Conservation (phyloP, 2,888 invertebrate species). For the Petrolisthes manimaculis region DNA sequence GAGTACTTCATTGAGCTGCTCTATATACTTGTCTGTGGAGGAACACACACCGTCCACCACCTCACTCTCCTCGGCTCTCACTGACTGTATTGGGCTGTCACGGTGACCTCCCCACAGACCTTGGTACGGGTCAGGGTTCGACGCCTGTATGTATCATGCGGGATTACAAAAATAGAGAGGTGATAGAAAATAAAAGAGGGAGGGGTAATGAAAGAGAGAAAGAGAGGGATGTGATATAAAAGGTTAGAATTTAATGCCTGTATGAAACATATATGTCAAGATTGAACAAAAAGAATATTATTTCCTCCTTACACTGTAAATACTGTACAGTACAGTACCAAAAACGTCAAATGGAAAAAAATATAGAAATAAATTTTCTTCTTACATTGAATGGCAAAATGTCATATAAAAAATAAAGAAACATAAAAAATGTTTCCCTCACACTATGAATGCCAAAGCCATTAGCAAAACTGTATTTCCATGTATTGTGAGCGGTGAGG, state of each 20-base stretch:
- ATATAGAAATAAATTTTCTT: not conserved
- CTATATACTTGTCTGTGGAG: slow-evolving; percentile 84
- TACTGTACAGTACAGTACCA: not conserved
- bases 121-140: slow-evolving; percentile 91
- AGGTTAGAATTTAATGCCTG: slow-evolving; percentile 1
- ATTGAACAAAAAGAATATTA: not conserved
- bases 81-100: slow-evolving; percentile 83
- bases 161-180: not conserved
- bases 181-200: too few species aligned
- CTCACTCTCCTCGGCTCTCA: slow-evolving; percentile 78
- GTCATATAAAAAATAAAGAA: not conserved
- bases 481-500: slow-evolving; percentile 82
- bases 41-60: slow-evolving; percentile 74
- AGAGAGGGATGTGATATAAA: not conserved
- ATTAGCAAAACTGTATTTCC: slow-evolving; percentile 81
- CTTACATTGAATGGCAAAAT: not conserved
- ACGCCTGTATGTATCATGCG: slow-evolving; percentile 76
- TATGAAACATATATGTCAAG: slow-evolving; percentile 10
- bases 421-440: slow-evolving; percentile 68
- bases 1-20: slow-evolving; percentile 85
- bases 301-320: not conserved
- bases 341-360: not conserved
- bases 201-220: not conserved
- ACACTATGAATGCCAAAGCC: slow-evolving; percentile 85
- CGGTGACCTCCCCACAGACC: slow-evolving; percentile 96